Conservation (phyloP, 2,797 vertebrate species). For the Schizopygopsis pylzovi region DNA sequence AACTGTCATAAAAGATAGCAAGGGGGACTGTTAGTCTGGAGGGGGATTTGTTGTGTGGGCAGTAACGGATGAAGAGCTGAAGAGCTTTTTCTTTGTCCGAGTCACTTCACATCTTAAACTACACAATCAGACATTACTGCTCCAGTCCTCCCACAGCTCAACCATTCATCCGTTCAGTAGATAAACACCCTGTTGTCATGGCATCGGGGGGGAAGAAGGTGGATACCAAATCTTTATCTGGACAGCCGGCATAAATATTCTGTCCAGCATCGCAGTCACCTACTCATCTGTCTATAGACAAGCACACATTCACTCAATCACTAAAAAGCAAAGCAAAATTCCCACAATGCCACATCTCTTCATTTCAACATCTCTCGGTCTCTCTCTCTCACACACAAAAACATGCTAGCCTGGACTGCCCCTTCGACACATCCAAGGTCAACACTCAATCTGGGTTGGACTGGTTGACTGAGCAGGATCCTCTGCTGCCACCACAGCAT, state of each 20-base stretch:
- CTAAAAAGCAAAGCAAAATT: conserved; percentile 15
- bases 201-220: conserved; percentile 71
- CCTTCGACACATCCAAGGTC: conserved; percentile 33
- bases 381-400: conserved; percentile 9
- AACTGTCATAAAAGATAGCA: conserved; percentile 26
- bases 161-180: conserved; percentile 72
- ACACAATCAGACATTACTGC: conserved; percentile 37
- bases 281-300: neutral
- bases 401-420: conserved; percentile 20
- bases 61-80: conserved; percentile 50
- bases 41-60: conserved; percentile 35
- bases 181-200: conserved; percentile 74
- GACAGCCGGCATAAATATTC: conserved; percentile 83
- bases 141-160: conserved; percentile 71
- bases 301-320: conserved; percentile 6
- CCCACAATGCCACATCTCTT: neutral
- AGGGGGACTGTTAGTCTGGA: conserved; percentile 29
- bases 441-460: conserved; percentile 55
- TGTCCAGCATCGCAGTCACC: conserved; percentile 75
- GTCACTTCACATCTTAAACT: conserved; percentile 36
- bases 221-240: conserved; percentile 74
- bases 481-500: conserved; percentile 36
- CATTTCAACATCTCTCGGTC: neutral
- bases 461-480: conserved; percentile 61
- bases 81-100: conserved; percentile 53